A percentile compares a stretch with the other conserved stretches of the same genome.
Conservation (phyloP, 1,140 invertebrate species). For the Lasaia peninsularis region DNA sequence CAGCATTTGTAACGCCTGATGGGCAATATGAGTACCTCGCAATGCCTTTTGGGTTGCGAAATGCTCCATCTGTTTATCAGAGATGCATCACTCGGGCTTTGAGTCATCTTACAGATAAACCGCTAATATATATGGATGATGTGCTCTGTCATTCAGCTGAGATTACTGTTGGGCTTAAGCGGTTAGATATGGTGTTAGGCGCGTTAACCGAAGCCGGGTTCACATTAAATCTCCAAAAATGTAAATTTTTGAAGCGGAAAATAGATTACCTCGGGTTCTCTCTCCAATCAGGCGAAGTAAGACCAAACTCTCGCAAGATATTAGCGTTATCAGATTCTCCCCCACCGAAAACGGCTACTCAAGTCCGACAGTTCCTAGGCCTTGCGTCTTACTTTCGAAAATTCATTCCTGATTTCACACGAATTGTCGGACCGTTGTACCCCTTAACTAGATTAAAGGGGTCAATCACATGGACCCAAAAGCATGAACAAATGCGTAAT, state of each 20-base stretch:
- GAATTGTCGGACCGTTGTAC: background rate
- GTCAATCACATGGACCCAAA: background rate
- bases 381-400: slow-evolving; percentile 26
- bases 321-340: slow-evolving; percentile 19
- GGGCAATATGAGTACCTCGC: slow-evolving; percentile 39
- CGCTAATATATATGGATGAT: slow-evolving; percentile 33
- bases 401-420: slow-evolving; percentile 23
- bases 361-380: slow-evolving; percentile 26
- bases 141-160: slow-evolving; percentile 23
- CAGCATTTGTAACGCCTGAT: background rate
- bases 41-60: slow-evolving; percentile 23
- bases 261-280: slow-evolving; percentile 29
- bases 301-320: slow-evolving; percentile 27
- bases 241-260: slow-evolving; percentile 30
- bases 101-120: slow-evolving; percentile 20
- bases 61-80: slow-evolving; percentile 45
- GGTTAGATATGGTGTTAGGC: slow-evolving; percentile 25
- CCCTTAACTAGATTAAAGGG: background rate
- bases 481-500: background rate
- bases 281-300: slow-evolving; percentile 23
- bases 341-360: slow-evolving; percentile 18
- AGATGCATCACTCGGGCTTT: slow-evolving; percentile 26
- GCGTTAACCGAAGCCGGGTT: slow-evolving; percentile 28
- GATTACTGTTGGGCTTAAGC: slow-evolving; percentile 23
- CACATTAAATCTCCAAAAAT: slow-evolving; percentile 38